These are phyloP conservation scores for Dasypolia templi DNA, from an alignment of 2,888 invertebrate genomes.

Conservation along the genomic window DNA sequence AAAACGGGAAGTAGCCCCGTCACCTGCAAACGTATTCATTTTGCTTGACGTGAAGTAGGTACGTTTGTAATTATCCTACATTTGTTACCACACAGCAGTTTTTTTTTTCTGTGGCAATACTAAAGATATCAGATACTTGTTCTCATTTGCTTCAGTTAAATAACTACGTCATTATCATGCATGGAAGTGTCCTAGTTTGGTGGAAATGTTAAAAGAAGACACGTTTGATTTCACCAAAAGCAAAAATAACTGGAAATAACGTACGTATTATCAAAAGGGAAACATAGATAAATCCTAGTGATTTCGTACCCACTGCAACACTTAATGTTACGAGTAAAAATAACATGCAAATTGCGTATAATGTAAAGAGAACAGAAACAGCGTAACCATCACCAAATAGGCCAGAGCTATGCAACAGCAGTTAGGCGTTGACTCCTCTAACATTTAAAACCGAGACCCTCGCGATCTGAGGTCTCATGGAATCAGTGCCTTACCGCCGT, in stretches of 20 bases:
- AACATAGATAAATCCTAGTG: not conserved
- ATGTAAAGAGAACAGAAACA: not conserved
- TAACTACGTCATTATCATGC: not conserved
- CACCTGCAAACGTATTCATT: not conserved
- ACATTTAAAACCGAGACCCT: not conserved
- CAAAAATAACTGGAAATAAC: not conserved
- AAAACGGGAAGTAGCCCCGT: not conserved
- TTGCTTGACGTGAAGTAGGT: too few relatives aligned
- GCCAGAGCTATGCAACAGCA: slow-evolving; percentile 17
- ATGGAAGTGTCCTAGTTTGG: not conserved
- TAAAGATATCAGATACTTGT: not conserved
- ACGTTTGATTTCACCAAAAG: not conserved
- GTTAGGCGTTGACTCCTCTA: not conserved
- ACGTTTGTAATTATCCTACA: not conserved
- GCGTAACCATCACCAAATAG: not conserved
- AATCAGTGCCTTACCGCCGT: not conserved
- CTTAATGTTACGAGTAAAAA: not conserved
- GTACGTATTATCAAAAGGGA: not conserved
- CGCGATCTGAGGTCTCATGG: not conserved
- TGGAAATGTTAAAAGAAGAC: not conserved
- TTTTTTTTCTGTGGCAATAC: not conserved
- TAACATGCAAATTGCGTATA: slow-evolving; percentile 22
- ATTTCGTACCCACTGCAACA: not conserved
- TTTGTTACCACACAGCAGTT: too few relatives aligned
- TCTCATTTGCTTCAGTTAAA: not conserved